These are phyloP conservation scores for Diadromus collaris DNA, from an alignment of 2,888 invertebrate genomes.

Conservation along the genomic window DNA sequence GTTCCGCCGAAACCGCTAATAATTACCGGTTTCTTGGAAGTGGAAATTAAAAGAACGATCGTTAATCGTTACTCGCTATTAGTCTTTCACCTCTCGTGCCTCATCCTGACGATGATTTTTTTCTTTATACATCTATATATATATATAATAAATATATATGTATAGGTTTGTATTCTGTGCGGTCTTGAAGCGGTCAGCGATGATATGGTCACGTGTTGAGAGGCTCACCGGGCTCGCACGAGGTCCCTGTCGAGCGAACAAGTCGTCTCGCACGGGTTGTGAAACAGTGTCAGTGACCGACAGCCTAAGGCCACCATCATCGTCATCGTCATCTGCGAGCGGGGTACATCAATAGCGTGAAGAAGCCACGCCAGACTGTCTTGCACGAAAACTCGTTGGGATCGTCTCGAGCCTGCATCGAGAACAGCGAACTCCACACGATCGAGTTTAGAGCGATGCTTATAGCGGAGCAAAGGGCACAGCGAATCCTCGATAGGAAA, in stretches of 20 bases:
- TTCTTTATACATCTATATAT: conserved; percentile 10
- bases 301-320: conserved; percentile 78
- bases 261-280: conserved; percentile 62
- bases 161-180: conserved; percentile 11
- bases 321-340: conserved; percentile 22
- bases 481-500: not conserved
- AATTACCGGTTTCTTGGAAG: conserved; percentile 43
- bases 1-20: conserved; percentile 52
- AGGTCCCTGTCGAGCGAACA: conserved; percentile 26
- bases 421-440: not conserved
- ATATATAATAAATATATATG: conserved; percentile 1
- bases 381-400: conserved; percentile 29
- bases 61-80: conserved; percentile 32
- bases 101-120: conserved; percentile 1
- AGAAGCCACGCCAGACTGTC: conserved; percentile 19
- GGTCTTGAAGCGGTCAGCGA: conserved; percentile 24
- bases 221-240: conserved; percentile 30
- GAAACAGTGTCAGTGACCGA: conserved; percentile 80
- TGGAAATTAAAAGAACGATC: conserved; percentile 27
- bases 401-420: not conserved
- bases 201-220: conserved; percentile 54
- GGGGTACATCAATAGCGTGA: conserved; percentile 2
- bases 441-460: not conserved
- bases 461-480: not conserved
- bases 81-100: not conserved